phyloP scores from a whole-genome alignment of 2,797 vertebrate species.

The Crocidura indochinensis region DNA sequence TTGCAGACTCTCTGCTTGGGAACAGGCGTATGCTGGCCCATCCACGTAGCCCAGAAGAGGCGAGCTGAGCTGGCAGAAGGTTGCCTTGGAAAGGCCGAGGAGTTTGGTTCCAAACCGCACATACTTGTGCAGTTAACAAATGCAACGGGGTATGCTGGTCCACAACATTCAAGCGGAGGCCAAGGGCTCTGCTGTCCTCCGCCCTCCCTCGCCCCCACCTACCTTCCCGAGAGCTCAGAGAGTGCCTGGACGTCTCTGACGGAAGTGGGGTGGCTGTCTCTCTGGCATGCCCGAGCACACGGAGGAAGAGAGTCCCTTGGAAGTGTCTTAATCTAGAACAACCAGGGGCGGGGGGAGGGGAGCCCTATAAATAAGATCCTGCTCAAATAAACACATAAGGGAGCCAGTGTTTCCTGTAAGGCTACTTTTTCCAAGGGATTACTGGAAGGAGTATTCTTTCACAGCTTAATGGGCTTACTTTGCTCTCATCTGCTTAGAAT shows the following conservation, averaged over 20 bases:
- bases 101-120: conserved; percentile 89
- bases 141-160: conserved; percentile 80
- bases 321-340: conserved; percentile 71
- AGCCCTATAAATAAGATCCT: conserved; percentile 82
- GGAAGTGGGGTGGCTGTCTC: conserved; percentile 38
- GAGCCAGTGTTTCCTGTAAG: conserved; percentile 84
- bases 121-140: conserved; percentile 89
- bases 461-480: conserved; percentile 78
- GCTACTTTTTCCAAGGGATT: conserved; percentile 75
- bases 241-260: conserved; percentile 12
- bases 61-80: conserved; percentile 85
- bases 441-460: conserved; percentile 77
- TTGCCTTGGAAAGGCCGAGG: conserved; percentile 82
- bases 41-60: conserved; percentile 61
- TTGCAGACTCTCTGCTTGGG: conserved; percentile 71
- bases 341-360: conserved; percentile 57
- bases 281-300: conserved; percentile 5
- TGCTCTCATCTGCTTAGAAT: conserved; percentile 84
- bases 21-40: conserved; percentile 78
- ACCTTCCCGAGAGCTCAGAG: conserved; percentile 68
- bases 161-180: conserved; percentile 79
- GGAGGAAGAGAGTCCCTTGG: conserved; percentile 56
- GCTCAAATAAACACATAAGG: conserved; percentile 80
- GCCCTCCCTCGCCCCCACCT: conserved; percentile 66
- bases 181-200: conserved; percentile 80